Conservation (phyloP, 2,797 vertebrate genomes). For the Parauchenoglanis ngamensis region DNA sequence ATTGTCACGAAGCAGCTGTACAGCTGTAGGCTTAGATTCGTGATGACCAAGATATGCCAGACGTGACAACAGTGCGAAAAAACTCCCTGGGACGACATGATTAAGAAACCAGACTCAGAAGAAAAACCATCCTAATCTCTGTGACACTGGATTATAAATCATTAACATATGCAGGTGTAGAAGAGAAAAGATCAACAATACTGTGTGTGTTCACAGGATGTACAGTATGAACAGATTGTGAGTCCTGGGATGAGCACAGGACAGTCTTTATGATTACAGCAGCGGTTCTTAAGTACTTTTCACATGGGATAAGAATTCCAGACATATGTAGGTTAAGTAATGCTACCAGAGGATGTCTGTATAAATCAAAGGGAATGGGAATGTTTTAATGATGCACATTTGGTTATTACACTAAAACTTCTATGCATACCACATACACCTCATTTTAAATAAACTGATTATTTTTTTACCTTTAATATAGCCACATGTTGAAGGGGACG, state of each 20-base stretch:
- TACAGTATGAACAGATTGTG: neutral
- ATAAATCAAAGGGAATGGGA: neutral
- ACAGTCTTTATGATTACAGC: neutral
- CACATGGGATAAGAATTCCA: neutral
- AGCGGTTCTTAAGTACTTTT: neutral
- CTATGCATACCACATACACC: too few species aligned
- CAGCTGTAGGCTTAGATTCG: neutral
- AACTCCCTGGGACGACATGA: neutral
- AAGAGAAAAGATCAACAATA: neutral
- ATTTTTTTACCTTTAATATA: too few species aligned
- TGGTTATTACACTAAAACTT: too few species aligned
- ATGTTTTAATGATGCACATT: neutral
- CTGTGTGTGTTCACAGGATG: neutral
- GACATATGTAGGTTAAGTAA: neutral
- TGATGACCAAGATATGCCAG: neutral
- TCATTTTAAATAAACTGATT: too few species aligned
- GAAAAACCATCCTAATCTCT: neutral
- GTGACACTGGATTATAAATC: neutral
- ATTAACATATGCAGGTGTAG: neutral
- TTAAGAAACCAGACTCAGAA: neutral
- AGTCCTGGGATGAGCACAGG: neutral
- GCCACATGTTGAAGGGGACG: neutral
- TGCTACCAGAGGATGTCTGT: neutral
- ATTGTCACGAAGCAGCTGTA: neutral
- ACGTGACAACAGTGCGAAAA: neutral